Evolutionary conservation across 1,140 invertebrate genomes (phyloP).

Genomic region (Pseudoatta argentina): DNA sequence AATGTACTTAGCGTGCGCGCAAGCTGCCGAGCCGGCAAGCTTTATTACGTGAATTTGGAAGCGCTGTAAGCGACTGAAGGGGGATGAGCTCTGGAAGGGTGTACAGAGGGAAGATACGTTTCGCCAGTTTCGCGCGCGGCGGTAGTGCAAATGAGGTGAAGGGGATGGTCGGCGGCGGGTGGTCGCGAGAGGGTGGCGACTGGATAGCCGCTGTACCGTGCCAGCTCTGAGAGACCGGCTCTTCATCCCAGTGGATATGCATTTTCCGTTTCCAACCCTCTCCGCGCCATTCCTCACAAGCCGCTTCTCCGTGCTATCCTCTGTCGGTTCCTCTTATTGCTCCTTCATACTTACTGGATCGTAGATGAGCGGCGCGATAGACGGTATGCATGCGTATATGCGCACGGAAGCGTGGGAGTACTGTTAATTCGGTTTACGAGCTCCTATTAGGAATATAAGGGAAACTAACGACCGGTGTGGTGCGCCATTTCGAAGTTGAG

Average conservation of each 20-base stretch:
- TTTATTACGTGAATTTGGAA: conserved; percentile 79
- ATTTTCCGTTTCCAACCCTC: conserved; percentile 69
- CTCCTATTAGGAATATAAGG: conserved; percentile 78
- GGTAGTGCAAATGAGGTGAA: conserved; percentile 1
- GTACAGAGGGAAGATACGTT: conserved; percentile 69
- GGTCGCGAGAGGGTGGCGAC: conserved; percentile 55
- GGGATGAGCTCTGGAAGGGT: conserved; percentile 25
- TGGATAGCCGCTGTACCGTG: conserved; percentile 74
- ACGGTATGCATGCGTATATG: conserved; percentile 5
- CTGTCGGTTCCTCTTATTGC: conserved; percentile 69
- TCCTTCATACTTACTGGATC: conserved; percentile 53
- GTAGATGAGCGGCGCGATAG: conserved; percentile 14
- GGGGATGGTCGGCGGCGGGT: conserved; percentile 7
- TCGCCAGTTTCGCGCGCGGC: conserved; percentile 67
- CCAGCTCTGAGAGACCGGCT: conserved; percentile 73
- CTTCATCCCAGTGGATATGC: conserved; percentile 75
- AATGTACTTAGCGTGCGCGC: conserved; percentile 75
- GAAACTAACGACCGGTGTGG: conserved; percentile 73
- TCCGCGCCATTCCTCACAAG: conserved; percentile 63
- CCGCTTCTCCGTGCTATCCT: conserved; percentile 69
- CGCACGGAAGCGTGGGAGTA: conserved; percentile 46
- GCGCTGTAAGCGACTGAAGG: conserved; percentile 74
- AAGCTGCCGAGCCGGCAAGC: conserved; percentile 63
- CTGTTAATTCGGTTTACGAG: conserved; percentile 83
- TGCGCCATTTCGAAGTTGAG: conserved; percentile 65